phyloP scores from a whole-genome alignment of 1,140 invertebrate species.

The Leptonema lineaticorne region DNA sequence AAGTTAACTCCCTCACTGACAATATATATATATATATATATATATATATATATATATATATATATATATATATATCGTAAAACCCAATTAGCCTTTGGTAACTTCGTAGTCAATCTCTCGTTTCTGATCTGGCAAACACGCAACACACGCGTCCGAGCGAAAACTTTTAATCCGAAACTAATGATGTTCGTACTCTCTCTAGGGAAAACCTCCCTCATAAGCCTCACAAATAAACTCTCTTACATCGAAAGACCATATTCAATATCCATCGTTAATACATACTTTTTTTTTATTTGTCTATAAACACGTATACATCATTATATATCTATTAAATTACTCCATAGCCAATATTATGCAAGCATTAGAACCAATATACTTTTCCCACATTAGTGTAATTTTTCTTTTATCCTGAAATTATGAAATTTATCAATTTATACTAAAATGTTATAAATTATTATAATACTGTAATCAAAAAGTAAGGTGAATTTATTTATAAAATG shows the following conservation, averaged over 20 bases:
- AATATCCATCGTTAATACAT: background rate
- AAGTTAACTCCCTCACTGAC: background rate
- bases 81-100: slow-evolving; percentile 33
- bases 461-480: too few species aligned
- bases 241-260: background rate
- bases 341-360: too few species aligned
- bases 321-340: too few species aligned
- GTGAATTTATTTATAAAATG: too few species aligned
- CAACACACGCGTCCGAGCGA: slow-evolving; percentile 35
- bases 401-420: too few species aligned
- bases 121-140: slow-evolving; percentile 33
- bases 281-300: too few species aligned
- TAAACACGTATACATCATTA: background rate
- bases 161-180: slow-evolving; percentile 43
- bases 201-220: background rate
- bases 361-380: too few species aligned
- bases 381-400: too few species aligned
- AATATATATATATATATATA: too few species aligned
- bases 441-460: too few species aligned
- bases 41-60: too few species aligned
- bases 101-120: slow-evolving; percentile 23
- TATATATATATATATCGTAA: slow-evolving; percentile 28
- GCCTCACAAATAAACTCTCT: background rate
- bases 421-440: too few species aligned
- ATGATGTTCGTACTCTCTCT: slow-evolving; percentile 37